A percentile compares a stretch with the other conserved stretches of the same genome.
Evolutionary conservation across 2,888 invertebrate species (phyloP).

Genomic region (Aricia artaxerxes): DNA sequence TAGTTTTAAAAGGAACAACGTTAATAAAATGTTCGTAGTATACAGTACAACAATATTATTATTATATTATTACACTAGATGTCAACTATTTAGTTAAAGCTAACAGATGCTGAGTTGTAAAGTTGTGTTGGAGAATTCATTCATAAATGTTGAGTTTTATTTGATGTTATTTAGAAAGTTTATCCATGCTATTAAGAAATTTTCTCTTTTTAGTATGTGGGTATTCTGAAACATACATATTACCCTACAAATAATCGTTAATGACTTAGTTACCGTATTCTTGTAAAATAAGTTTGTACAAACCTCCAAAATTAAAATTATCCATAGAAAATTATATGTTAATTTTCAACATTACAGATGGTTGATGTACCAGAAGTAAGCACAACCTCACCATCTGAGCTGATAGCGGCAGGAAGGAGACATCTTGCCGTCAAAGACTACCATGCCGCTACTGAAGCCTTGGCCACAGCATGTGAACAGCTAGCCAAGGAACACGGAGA

Average conservation of each 20-base stretch:
- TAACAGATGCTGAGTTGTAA: too few relatives aligned
- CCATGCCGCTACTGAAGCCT: slow-evolving; percentile 84
- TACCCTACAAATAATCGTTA: not conserved
- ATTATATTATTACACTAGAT: not conserved
- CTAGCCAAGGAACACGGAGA: slow-evolving; percentile 89
- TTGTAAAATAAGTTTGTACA: not conserved
- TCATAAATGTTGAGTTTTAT: not conserved
- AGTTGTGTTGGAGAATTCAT: not conserved
- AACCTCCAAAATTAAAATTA: not conserved
- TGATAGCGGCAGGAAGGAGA: slow-evolving; percentile 87
- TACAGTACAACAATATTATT: not conserved
- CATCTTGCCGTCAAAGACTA: slow-evolving; percentile 89
- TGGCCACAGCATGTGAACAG: slow-evolving; percentile 87
- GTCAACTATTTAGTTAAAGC: too few relatives aligned
- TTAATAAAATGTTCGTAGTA: not conserved
- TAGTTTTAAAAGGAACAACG: not conserved
- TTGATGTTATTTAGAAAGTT: not conserved
- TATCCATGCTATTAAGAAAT: not conserved
- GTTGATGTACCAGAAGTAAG: slow-evolving; percentile 74
- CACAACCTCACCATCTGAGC: slow-evolving; percentile 76
- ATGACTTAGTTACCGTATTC: not conserved
- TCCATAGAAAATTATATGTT: not conserved
- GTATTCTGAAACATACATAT: not conserved
- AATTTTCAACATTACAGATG: slow-evolving; percentile 62
- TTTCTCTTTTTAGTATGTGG: not conserved